phyloP scores from a whole-genome alignment of 2,113 vertebrate species.

The Sigmodon hispidus region DNA sequence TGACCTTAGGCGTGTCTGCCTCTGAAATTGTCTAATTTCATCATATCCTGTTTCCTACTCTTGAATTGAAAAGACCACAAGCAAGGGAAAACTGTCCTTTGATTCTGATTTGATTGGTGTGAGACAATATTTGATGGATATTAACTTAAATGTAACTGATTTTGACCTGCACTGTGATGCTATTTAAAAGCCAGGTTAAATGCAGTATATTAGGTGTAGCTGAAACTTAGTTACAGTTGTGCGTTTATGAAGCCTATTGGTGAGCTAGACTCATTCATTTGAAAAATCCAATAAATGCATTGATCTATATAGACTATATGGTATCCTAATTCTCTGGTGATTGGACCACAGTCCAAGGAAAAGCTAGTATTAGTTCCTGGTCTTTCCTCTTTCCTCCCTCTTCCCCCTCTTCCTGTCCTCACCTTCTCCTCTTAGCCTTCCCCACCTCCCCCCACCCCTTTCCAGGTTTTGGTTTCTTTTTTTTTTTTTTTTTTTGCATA shows the following conservation, averaged over 20 bases:
- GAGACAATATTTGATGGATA: constrained; percentile 24
- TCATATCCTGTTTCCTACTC: constrained; percentile 40
- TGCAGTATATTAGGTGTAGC: background rate
- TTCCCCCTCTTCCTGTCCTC: background rate
- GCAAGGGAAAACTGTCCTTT: background rate
- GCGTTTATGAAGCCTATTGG: background rate
- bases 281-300: background rate
- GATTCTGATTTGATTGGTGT: constrained; percentile 35
- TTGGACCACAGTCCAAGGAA: background rate
- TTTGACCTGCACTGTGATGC: background rate
- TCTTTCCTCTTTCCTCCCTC: background rate
- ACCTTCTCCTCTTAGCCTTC: background rate
- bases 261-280: background rate
- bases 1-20: background rate
- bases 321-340: background rate
- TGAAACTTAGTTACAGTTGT: background rate
- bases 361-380: background rate
- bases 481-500: background rate
- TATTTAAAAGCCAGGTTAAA: constrained; percentile 28
- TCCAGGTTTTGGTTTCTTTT: background rate
- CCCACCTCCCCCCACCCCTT: background rate
- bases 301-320: background rate
- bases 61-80: constrained; percentile 14
- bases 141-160: constrained; percentile 50
- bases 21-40: background rate